Percentiles rank a stretch among this genome's conserved stretches.
phyloP scores from a whole-genome alignment of 1,140 invertebrate genomes.

The Monochamus saltuarius region DNA sequence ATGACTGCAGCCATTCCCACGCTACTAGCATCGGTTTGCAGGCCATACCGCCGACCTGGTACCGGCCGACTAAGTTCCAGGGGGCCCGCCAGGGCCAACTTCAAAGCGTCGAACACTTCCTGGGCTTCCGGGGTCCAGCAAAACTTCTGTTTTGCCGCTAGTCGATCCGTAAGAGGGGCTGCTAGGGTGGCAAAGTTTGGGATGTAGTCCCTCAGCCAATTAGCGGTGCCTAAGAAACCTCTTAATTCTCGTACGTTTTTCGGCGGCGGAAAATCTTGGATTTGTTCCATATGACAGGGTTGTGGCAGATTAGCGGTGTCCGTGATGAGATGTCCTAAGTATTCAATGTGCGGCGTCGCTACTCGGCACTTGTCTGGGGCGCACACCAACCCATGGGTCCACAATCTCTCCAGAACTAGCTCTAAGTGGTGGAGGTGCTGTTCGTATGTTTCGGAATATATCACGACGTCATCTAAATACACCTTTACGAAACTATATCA shows the following conservation, averaged over 20 bases:
- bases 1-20: too few relatives aligned
- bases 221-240: slow-evolving; percentile 32
- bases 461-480: slow-evolving; percentile 1
- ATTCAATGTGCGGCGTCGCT: not conserved
- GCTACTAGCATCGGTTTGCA: slow-evolving; percentile 37
- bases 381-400: slow-evolving; percentile 4
- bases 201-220: slow-evolving; percentile 40
- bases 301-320: slow-evolving; percentile 6
- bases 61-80: slow-evolving; percentile 31
- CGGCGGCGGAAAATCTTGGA: slow-evolving; percentile 2
- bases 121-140: slow-evolving; percentile 4
- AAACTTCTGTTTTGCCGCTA: slow-evolving; percentile 20
- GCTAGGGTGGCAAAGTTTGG: slow-evolving; percentile 25
- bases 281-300: slow-evolving; percentile 4
- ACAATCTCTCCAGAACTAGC: too few relatives aligned
- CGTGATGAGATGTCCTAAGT: slow-evolving; percentile 15
- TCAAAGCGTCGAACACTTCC: slow-evolving; percentile 38
- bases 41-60: slow-evolving; percentile 36
- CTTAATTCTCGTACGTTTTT: slow-evolving; percentile 27
- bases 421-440: too few relatives aligned
- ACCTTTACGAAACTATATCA: slow-evolving; percentile 22
- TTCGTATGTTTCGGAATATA: too few relatives aligned
- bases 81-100: slow-evolving; percentile 31
- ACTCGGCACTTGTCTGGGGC: slow-evolving; percentile 13
- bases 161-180: slow-evolving; percentile 24